Conservation (phyloP, 2,888 invertebrate species). For the Caenorhabditis auriculariae region DNA sequence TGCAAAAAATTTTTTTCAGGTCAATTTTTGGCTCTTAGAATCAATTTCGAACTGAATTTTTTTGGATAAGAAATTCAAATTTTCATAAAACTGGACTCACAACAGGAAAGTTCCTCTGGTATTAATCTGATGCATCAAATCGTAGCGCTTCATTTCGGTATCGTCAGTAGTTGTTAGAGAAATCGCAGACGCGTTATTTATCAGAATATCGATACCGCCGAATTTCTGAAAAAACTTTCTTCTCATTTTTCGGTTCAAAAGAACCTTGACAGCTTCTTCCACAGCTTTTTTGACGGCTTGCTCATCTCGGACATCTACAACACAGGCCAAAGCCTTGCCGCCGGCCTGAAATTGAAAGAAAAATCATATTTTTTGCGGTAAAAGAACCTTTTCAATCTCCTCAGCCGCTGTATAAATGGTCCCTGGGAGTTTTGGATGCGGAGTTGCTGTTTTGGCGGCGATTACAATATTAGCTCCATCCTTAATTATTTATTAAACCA, state of each 20-base stretch:
- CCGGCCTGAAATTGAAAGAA: constrained; percentile 24
- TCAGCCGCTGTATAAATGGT: constrained; percentile 87
- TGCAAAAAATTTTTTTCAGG: too few relatives aligned
- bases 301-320: constrained; percentile 86
- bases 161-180: constrained; percentile 68
- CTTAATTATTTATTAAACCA: too few relatives aligned
- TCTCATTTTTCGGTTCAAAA: too few relatives aligned
- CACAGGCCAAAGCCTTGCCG: constrained; percentile 67
- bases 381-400: constrained; percentile 72
- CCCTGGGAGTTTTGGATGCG: constrained; percentile 86
- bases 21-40: too few relatives aligned
- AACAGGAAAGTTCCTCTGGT: constrained; percentile 90
- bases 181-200: constrained; percentile 97
- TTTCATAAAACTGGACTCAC: constrained; percentile 70
- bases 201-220: constrained; percentile 79
- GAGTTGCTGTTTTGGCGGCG: constrained; percentile 86
- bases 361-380: background rate
- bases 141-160: constrained; percentile 95
- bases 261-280: constrained; percentile 55
- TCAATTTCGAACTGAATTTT: too few relatives aligned
- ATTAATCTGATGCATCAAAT: constrained; percentile 92
- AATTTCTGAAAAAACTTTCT: constrained; percentile 23
- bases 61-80: background rate
- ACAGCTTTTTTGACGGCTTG: constrained; percentile 69
- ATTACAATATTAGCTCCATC: constrained; percentile 90